These are phyloP conservation scores for Silvanus unidentatus DNA, from an alignment of 2,888 invertebrate species.

Conservation along the genomic window DNA sequence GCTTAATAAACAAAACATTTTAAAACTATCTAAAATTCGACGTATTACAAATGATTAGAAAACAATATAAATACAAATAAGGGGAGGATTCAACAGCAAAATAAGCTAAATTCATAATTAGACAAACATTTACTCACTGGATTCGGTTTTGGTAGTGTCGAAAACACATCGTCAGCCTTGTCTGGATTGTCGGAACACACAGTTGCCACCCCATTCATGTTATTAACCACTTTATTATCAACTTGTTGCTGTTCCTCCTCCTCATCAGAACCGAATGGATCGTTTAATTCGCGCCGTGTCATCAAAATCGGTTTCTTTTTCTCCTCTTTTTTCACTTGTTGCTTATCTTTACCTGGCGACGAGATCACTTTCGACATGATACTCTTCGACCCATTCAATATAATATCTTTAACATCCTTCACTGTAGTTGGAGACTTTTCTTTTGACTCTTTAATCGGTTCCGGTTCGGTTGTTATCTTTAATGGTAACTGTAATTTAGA, in stretches of 20 bases:
- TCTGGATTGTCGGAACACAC: constrained; percentile 20
- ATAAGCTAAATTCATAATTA: no score
- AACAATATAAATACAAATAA: no score
- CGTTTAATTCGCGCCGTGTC: constrained; percentile 79
- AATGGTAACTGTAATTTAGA: constrained; percentile 38
- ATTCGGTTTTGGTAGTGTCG: constrained; percentile 41
- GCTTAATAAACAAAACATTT: no score
- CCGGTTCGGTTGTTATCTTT: constrained; percentile 37
- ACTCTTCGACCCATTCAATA: constrained; percentile 64
- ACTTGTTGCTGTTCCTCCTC: constrained; percentile 56
- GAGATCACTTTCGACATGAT: constrained; percentile 65
- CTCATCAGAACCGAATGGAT: constrained; percentile 88
- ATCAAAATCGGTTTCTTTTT: constrained; percentile 54
- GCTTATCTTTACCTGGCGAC: constrained; percentile 68
- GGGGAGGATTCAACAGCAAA: no score
- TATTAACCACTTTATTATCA: constrained; percentile 23
- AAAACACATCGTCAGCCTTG: constrained; percentile 25
- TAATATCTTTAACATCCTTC: constrained; percentile 66
- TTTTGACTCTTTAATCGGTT: constrained; percentile 37
- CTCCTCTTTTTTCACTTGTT: constrained; percentile 36
- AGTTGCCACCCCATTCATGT: constrained; percentile 27
- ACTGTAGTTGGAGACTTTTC: constrained; percentile 57
- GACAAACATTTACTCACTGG: constrained; percentile 38
- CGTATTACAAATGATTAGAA: no score
- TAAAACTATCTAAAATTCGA: no score